Base-by-base conservation (phyloP, 2,888 invertebrate genomes). In the Ceratothoa steindachneri region DNA sequence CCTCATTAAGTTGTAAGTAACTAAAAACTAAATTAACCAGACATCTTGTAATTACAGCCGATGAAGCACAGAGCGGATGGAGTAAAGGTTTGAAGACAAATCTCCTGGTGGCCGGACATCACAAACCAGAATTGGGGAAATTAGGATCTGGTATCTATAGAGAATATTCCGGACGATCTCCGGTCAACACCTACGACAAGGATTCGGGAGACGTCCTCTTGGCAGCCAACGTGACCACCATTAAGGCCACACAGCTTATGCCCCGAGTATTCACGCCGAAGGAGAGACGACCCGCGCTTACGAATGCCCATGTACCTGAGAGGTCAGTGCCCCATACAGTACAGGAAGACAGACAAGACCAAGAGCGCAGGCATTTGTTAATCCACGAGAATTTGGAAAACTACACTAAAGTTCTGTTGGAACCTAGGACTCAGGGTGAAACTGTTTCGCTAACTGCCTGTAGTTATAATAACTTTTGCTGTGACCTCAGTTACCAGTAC, bases 91-190 rank as follows among this genome's bases (percentile, higher is more conserved):
- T 90, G 82, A 86, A 90, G 72, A 88, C 90, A 0, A 91, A 90
- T 82, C 86, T 93, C 2, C 83, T 93, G 9, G 89, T 89, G 0
- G 85, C 93, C 1, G 91, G 91, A 22, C 88, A 90, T 1, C 91
- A 90, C 82, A 85, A 86, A 64, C 89, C 90, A 0, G 74, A 73
- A 0, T 82, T 85, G 0, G 90, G 90, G 1, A 88, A 87, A 80
- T 88, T 89, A 31, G 93, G 93, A 2, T 89, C 89, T 9, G 93
- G 93, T n/a, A 90, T 93, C 71, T 93, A 88, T 82, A 87, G 88
- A 0, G 89, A 90, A 0, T 83, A 83, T 76, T 55, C 69, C 7
- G 84, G 85, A 0, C 88, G 88, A 0, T 85, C 81, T 2, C 60
- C 82, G 5, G 80, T 78, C 22, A 82, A 82, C 72, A 78, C 81